These are phyloP conservation scores for Megamerina dolium DNA, from an alignment of 2,888 invertebrate genomes.

Conservation along the genomic window DNA sequence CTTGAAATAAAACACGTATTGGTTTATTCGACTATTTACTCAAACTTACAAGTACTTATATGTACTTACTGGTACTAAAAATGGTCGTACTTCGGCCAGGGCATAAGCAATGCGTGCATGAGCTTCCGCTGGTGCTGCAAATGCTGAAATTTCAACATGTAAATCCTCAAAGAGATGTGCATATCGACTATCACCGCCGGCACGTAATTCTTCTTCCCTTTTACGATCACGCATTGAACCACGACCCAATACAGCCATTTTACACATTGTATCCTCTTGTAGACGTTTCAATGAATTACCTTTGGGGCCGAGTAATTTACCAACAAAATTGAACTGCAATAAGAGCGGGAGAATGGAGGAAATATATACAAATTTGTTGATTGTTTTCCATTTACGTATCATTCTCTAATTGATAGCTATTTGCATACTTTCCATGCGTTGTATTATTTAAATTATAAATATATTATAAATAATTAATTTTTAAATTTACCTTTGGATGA, in stretches of 20 bases:
- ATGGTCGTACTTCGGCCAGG: conserved; percentile 74
- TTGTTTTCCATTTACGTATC: too few relatives aligned
- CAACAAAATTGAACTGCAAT: conserved; percentile 88
- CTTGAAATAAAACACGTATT: too few relatives aligned
- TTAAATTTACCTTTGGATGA: conserved; percentile 70
- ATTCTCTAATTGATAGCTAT: too few relatives aligned
- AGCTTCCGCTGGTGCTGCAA: conserved; percentile 80
- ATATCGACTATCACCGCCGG: conserved; percentile 80
- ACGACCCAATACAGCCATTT: conserved; percentile 88
- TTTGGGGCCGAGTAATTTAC: conserved; percentile 87
- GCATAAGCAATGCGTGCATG: conserved; percentile 82
- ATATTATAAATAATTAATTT: too few relatives aligned
- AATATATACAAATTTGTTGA: too few relatives aligned
- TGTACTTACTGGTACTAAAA: too few relatives aligned
- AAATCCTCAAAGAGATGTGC: conserved; percentile 81
- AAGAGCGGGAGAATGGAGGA: neutral
- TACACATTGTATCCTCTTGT: conserved; percentile 91
- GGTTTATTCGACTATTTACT: too few relatives aligned
- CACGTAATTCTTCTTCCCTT: conserved; percentile 74
- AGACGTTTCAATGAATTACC: conserved; percentile 87
- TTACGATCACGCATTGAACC: conserved; percentile 88
- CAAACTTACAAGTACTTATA: too few relatives aligned
- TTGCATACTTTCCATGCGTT: too few relatives aligned
- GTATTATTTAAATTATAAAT: too few relatives aligned
- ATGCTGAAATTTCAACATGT: conserved; percentile 81